These are phyloP conservation scores for Cerastoderma edule DNA, from an alignment of 2,888 invertebrate genomes.

Conservation along the genomic window DNA sequence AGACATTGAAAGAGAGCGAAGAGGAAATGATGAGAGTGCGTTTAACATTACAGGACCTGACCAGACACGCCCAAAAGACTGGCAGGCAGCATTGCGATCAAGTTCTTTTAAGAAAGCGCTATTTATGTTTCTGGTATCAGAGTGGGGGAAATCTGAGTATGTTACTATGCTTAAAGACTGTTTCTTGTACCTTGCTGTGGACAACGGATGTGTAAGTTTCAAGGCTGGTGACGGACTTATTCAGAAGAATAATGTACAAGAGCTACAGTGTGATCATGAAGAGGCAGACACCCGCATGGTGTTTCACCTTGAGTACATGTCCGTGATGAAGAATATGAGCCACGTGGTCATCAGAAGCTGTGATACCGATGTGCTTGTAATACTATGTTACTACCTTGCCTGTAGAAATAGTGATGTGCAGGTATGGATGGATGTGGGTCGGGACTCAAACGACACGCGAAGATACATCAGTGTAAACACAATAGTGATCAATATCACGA, in stretches of 20 bases:
- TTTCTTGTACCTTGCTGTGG: slow-evolving; percentile 22
- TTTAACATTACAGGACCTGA: slow-evolving; percentile 32
- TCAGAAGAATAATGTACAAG: neutral
- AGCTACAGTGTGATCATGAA: slow-evolving; percentile 28
- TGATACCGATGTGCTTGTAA: slow-evolving; percentile 23
- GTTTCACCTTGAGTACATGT: neutral
- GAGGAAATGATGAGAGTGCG: slow-evolving; percentile 1
- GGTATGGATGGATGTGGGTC: slow-evolving; percentile 22
- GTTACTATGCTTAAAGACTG: slow-evolving; percentile 6
- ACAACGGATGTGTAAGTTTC: slow-evolving; percentile 12
- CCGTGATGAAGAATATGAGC: neutral
- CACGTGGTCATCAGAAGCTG: neutral
- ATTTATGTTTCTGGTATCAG: slow-evolving; percentile 33
- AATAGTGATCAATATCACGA: neutral
- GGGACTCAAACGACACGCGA: slow-evolving; percentile 9
- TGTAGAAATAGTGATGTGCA: neutral
- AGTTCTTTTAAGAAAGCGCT: slow-evolving; percentile 33
- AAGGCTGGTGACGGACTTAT: neutral
- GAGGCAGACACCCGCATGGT: slow-evolving; percentile 36
- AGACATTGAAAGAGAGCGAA: slow-evolving; percentile 13
- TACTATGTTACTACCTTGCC: slow-evolving; percentile 10
- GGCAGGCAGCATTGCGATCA: slow-evolving; percentile 34
- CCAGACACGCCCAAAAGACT: slow-evolving; percentile 34
- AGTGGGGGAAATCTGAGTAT: slow-evolving; percentile 36
- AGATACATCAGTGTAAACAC: neutral